phyloP scores from a whole-genome alignment of 2,888 invertebrate genomes.

The Choreutis nemorana region DNA sequence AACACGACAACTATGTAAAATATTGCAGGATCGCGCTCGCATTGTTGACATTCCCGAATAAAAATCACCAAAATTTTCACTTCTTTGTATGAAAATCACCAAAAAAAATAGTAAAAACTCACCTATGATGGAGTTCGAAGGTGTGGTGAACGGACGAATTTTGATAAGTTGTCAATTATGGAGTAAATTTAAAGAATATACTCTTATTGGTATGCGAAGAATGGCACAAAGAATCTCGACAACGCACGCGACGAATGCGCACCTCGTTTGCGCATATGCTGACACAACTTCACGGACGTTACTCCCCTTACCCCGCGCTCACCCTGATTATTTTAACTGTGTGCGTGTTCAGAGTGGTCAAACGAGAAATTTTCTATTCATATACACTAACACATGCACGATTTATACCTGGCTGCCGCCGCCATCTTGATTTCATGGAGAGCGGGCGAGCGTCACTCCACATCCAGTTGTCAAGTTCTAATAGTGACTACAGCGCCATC shows the following conservation, averaged over 20 bases:
- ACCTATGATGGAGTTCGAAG: slow-evolving; percentile 75
- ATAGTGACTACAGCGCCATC: slow-evolving; percentile 35
- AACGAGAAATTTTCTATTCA: slow-evolving; percentile 61
- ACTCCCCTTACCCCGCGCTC: slow-evolving; percentile 58
- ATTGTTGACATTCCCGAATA: slow-evolving; percentile 76
- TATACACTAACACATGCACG: slow-evolving; percentile 47
- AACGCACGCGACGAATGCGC: slow-evolving; percentile 89
- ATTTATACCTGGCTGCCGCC: slow-evolving; percentile 59
- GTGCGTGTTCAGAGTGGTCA: slow-evolving; percentile 60
- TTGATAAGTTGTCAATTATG: slow-evolving; percentile 71
- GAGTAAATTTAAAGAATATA: slow-evolving; percentile 77
- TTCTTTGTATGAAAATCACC: slow-evolving; percentile 70
- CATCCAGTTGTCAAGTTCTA: slow-evolving; percentile 19
- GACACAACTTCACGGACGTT: slow-evolving; percentile 71
- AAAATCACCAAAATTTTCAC: slow-evolving; percentile 68
- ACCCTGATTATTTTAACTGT: slow-evolving; percentile 43
- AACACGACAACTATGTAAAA: slow-evolving; percentile 81
- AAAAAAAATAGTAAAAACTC: slow-evolving; percentile 69
- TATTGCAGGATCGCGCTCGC: slow-evolving; percentile 80
- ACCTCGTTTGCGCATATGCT: slow-evolving; percentile 82
- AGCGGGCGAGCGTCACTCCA: slow-evolving; percentile 24
- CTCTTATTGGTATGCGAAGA: slow-evolving; percentile 92
- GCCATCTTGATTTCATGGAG: slow-evolving; percentile 54
- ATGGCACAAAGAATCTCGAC: slow-evolving; percentile 98
- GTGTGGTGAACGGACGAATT: slow-evolving; percentile 71